Percentiles rank a stretch among this genome's conserved stretches.
phyloP scores from a whole-genome alignment of 2,797 vertebrate species.

The Fringilla coelebs region DNA sequence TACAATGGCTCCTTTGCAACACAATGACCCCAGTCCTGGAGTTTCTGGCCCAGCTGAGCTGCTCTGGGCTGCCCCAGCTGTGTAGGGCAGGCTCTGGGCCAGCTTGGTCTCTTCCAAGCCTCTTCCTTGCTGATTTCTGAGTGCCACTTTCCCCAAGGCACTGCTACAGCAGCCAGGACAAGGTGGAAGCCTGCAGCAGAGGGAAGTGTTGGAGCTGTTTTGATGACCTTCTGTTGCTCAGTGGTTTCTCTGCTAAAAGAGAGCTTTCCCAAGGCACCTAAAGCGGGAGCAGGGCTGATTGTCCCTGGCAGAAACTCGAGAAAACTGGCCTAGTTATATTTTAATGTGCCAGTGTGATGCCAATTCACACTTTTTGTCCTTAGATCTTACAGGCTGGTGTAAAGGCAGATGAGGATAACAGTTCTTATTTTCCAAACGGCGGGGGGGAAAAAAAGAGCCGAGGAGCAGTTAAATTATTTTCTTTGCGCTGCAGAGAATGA shows the following conservation, averaged over 20 bases:
- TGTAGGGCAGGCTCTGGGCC: not conserved
- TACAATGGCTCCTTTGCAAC: slow-evolving; percentile 29
- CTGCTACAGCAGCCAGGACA: not conserved
- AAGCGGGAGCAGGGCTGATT: not conserved
- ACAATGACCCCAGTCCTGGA: not conserved
- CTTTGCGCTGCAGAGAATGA: not conserved
- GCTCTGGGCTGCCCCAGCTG: not conserved
- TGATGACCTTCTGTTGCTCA: not conserved
- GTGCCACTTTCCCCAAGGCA: not conserved
- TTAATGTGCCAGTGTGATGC: not conserved
- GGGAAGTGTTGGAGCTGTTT: not conserved
- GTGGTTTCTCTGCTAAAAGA: not conserved
- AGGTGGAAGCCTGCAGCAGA: not conserved
- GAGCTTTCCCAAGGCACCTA: not conserved
- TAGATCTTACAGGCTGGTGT: not conserved
- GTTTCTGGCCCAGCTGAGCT: not conserved
- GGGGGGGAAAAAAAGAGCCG: fast-evolving
- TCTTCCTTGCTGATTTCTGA: not conserved
- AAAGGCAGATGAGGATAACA: not conserved
- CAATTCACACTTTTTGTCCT: not conserved
- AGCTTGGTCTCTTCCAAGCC: not conserved
- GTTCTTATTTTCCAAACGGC: not conserved
- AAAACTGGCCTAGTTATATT: not conserved
- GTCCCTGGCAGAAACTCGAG: not conserved
- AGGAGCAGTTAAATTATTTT: not conserved